Evolutionary conservation across 2,113 vertebrate species (phyloP), one percentile per base, ranked within the genome.

Genomic region (Rhynchopsitta pachyrhyncha): DNA sequence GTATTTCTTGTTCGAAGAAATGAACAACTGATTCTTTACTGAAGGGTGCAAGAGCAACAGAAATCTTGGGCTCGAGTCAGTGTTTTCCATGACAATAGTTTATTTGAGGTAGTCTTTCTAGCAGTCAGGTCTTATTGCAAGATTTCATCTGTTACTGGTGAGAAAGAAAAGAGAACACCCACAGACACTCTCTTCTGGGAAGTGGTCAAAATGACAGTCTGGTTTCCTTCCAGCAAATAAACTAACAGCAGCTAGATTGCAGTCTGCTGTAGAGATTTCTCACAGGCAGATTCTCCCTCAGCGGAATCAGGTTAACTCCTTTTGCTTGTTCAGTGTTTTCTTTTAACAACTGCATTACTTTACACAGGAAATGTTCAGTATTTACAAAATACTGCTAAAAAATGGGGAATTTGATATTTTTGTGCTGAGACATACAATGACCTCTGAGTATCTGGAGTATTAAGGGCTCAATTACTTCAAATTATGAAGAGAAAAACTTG

Each of bases 161-260:
- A 95, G 92, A 92, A 90, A 92, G 79, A 80, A 93, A 90, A 74
- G 64, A 95, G 93, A 95, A 97, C 93, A 94, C 92, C 88, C 95
- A 93, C 93, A 92, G 79, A 90, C 71, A 82, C 35, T 49, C 17
- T 86, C 41, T 93, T 94, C 82, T 93, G 92, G 94, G 94, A 96
- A 96, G 90, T 81, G 90, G 79, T 86, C 93, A 94, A 77, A 92
- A 81, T 17, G 79, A 75, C 57, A 47, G 93, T 93, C 93, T 96
- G 95, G 73, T 93, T 94, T 96, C 70, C 60, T 94, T 90, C 76
- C 96, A 94, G 52, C 50, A 97, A 94, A 96, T 87, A 88, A 94
- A 90, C 71, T 86, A 92, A 70, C n/a, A 86, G 71, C 90, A 94
- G 90, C 82, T 96, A 95, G 55, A 93, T 93, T 92, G 79, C 85